Base-by-base conservation (phyloP, 2,888 invertebrate species). In the Stictocephala bisonia region DNA sequence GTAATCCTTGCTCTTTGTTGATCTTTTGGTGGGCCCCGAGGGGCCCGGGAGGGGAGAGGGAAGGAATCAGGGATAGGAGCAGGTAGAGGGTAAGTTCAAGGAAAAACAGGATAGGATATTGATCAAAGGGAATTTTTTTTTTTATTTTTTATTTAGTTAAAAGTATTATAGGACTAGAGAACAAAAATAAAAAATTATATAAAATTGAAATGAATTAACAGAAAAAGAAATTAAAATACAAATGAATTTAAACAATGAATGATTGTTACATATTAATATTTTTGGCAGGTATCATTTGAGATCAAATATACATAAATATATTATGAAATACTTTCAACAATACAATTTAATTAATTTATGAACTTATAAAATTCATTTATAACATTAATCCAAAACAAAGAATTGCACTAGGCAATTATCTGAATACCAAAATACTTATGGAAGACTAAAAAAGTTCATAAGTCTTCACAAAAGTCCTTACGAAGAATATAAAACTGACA, bases 401-500 rank as follows among this genome's bases (percentile, higher is more conserved):
- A 70, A 73, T 73, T 73, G 73, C 73, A 70, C 73, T 27, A 60
- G 53, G 73, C 73, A 73, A 64, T 64, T 41, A 13, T 44, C 53
- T 66, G 31, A 50, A 50, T 69, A 69, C 50, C 35, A 71, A 56
- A 70, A 48, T 70, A 44, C 22, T 48, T 29, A 15, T 35, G 50
- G 73, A 66, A 73, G 66, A 66, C 60, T 66, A 51, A 70, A 60
- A 72, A 67, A 29, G 24, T 73, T 24, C 22, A 26, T 26, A 51
- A 27, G 44, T 73, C 70, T 66, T 60, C 73, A 73, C 58, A 13
- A 67, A n/a, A 72, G 66, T 72, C 66, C 48, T 73, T 53, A 48
- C 29, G 51, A 66, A 70, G 68, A 72, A 72, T 67, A 53, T 68
- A 72, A 70, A 73, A 68, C 58, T 64, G 27, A 70, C 69, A 53